Percentiles rank a stretch among this genome's conserved stretches.
Conservation (phyloP, 37 sponge, comb jelly and placozoan species). For the Halichondria panicea region DNA sequence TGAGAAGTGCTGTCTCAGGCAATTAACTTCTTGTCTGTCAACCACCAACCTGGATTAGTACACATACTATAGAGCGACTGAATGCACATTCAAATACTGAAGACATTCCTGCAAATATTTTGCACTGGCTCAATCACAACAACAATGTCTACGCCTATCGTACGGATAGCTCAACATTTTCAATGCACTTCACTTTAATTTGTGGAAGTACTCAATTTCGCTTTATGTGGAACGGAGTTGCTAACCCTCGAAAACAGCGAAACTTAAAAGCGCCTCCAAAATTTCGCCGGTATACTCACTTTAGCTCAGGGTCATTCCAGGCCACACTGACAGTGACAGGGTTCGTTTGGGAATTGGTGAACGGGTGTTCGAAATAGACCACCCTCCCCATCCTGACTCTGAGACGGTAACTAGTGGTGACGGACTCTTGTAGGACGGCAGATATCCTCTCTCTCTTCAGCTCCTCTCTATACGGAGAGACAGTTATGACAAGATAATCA, state of each 20-base stretch:
- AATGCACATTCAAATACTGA: too few species aligned
- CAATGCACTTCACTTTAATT: too few species aligned
- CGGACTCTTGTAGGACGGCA: constrained; percentile 11
- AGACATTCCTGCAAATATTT: too few species aligned
- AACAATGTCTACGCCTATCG: too few species aligned
- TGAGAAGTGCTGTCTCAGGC: constrained; percentile 11
- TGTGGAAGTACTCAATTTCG: too few species aligned
- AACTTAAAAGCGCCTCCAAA: neutral
- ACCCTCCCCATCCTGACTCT: constrained; percentile 7
- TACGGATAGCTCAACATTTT: too few species aligned
- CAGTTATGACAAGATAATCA: too few species aligned
- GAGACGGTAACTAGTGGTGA: constrained; percentile 26
- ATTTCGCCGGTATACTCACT: constrained; percentile 1
- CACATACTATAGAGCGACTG: too few species aligned
- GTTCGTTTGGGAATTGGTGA: constrained; percentile 28
- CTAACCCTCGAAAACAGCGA: too few species aligned
- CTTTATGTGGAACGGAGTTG: too few species aligned
- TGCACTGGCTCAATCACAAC: too few species aligned
- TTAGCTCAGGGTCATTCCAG: constrained; percentile 35
- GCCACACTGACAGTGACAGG: constrained; percentile 24
- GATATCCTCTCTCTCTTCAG: constrained; percentile 18
- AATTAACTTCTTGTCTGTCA: constrained; percentile 13
- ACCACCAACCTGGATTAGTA: constrained; percentile 38
- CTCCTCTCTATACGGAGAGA: constrained; percentile 33
- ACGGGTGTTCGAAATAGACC: constrained; percentile 41